phyloP scores from a whole-genome alignment of 2,797 vertebrate species.

The Cossypha dichroa region DNA sequence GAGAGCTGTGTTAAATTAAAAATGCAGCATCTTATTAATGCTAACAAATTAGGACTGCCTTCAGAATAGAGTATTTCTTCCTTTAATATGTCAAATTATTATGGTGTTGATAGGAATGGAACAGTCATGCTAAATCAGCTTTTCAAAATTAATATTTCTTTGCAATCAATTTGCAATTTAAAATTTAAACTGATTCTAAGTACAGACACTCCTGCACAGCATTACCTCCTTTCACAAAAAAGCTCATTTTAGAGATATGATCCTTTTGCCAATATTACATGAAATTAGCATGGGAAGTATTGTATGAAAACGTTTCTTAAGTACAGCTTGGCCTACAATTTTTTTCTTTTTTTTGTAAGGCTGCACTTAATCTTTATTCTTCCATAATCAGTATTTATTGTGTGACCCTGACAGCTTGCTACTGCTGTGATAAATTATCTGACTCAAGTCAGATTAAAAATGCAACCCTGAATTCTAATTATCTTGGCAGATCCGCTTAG shows the following conservation, averaged over 20 bases:
- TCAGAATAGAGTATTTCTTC: slow-evolving; percentile 52
- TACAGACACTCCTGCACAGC: background rate
- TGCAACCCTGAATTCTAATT: slow-evolving; percentile 83
- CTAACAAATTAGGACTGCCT: slow-evolving; percentile 77
- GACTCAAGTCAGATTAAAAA: slow-evolving; percentile 83
- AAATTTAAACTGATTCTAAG: slow-evolving; percentile 44
- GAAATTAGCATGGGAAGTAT: slow-evolving; percentile 76
- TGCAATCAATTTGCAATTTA: slow-evolving; percentile 64
- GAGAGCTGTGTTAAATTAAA: slow-evolving; percentile 69
- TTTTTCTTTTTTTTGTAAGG: slow-evolving; percentile 59
- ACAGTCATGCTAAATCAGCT: slow-evolving; percentile 63
- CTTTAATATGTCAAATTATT: slow-evolving; percentile 62
- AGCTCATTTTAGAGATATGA: slow-evolving; percentile 64
- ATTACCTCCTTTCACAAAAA: slow-evolving; percentile 56
- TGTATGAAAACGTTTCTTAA: slow-evolving; percentile 74
- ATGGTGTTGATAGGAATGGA: slow-evolving; percentile 21
- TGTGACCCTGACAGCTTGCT: slow-evolving; percentile 83
- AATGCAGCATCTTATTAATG: slow-evolving; percentile 67
- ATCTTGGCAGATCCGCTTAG: slow-evolving; percentile 80
- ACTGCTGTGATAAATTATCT: slow-evolving; percentile 85
- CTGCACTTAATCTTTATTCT: slow-evolving; percentile 86
- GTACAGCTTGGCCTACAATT: slow-evolving; percentile 64
- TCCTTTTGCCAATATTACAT: slow-evolving; percentile 76
- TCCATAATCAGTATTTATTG: slow-evolving; percentile 85
- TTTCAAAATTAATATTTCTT: slow-evolving; percentile 70